Base-by-base conservation (phyloP, 2,797 vertebrate species). In the Mormyrus proboscirostris region DNA sequence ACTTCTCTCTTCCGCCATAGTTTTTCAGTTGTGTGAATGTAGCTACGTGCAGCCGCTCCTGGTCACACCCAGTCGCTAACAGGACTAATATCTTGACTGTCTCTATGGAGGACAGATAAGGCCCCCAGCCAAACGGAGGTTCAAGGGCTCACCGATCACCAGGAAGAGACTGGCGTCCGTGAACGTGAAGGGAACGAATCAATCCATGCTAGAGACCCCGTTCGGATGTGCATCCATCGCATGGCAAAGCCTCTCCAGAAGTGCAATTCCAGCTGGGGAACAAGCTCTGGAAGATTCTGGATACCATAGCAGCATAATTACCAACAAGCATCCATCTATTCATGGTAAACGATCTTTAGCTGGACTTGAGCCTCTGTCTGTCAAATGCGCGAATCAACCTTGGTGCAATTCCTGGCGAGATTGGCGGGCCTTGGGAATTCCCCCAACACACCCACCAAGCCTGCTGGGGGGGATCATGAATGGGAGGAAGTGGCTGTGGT, bases 241-340 rank as follows among this genome's bases (percentile, higher is more conserved):
- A 12, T 19, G 47, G n/a, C n/a, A 88, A 19, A 59, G 86, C 14
- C 0, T 57, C 84, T 79, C 50, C 14, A n/a, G 25, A 41, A n/a
- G 12, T 44, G 47, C 22, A 62, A 88, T 47, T 76, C 19, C 85
- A 82, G 53, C 69, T 29, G 22, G 2, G 25, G 65, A 65, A 87
- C 33, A 29, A 33, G 29, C 44, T 73, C 38, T 16, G 22, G 84
- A 65, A 87, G 69, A 41, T 88, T 88, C 38, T 12, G 51, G 86
- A 90, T 65, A 47, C 76, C 76, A 65, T 22, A 57, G 69, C 55
- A 38, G 82, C 29, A 65, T 83, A 90, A 90, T 90, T 83, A 88
- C 86, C 73, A 8, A 22, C n/a, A 25, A 62, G 7, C 57, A 65
- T 7, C 53, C 87, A 84, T 90, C 49, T 88, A 88, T 88, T 69